These are phyloP conservation scores for Malacosoma neustria DNA, from an alignment of 2,888 invertebrate genomes.

Conservation along the genomic window DNA sequence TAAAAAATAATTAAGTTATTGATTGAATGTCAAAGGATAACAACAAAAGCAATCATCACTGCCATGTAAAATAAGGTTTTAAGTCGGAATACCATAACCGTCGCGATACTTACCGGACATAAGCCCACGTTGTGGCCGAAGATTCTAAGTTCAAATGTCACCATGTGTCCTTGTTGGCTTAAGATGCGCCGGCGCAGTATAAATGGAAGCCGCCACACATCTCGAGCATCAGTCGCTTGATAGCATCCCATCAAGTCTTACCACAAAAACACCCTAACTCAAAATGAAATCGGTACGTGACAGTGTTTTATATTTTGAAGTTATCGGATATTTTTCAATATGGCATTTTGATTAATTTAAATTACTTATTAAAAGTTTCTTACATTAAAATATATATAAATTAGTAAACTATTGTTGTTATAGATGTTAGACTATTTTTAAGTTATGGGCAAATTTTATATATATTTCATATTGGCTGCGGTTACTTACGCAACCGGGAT, in stretches of 20 bases:
- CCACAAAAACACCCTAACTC: constrained; percentile 26
- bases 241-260: constrained; percentile 34
- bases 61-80: neutral
- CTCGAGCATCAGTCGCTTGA: constrained; percentile 54
- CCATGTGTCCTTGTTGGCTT: constrained; percentile 49
- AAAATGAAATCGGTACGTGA: constrained; percentile 70
- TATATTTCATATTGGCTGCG: no score
- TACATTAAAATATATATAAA: no score
- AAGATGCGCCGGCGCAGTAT: constrained; percentile 35
- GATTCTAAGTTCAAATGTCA: constrained; percentile 70
- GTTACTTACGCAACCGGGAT: no score
- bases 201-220: constrained; percentile 34
- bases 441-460: no score
- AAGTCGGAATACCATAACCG: neutral
- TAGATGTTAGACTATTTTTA: no score
- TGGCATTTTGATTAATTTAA: no score
- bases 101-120: constrained; percentile 36
- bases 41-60: neutral
- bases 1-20: no score
- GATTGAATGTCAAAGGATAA: neutral
- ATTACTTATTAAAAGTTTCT: no score
- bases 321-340: no score
- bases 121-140: constrained; percentile 39
- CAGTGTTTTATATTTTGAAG: no score
- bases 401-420: no score